Percentiles rank a stretch among this genome's conserved stretches.
Conservation (phyloP, 1,140 invertebrate genomes). For the Orchestia grillus region DNA sequence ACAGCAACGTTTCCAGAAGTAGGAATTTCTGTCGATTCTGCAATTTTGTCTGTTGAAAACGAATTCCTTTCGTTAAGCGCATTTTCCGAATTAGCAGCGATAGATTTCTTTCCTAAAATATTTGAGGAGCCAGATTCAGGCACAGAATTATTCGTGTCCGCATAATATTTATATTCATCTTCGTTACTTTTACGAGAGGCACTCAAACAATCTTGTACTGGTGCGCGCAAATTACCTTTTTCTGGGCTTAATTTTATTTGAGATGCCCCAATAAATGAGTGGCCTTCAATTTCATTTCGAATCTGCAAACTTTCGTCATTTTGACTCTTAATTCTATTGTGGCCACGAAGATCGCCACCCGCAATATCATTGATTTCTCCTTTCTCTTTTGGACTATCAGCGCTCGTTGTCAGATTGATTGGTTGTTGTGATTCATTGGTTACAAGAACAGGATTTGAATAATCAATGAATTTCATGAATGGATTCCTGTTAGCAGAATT, state of each 20-base stretch:
- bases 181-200: not conserved
- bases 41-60: not conserved
- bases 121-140: not conserved
- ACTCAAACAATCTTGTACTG: not conserved
- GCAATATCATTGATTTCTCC: constrained; percentile 25
- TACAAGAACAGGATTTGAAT: constrained; percentile 56
- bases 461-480: constrained; percentile 57
- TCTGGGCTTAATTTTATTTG: not conserved
- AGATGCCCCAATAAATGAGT: not conserved
- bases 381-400: constrained; percentile 23
- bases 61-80: not conserved
- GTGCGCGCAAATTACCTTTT: not conserved
- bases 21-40: not conserved
- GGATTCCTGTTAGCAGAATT: constrained; percentile 56
- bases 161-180: not conserved
- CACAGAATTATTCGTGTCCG: not conserved
- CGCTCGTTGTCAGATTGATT: constrained; percentile 53
- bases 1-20: not conserved
- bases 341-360: not conserved
- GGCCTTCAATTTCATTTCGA: not conserved
- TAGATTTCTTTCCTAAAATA: not conserved
- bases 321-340: not conserved
- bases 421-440: constrained; percentile 56
- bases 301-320: not conserved
- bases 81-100: not conserved